These are phyloP conservation scores for Hozukius guyotensis DNA, from an alignment of 2,797 vertebrate genomes.

Conservation along the genomic window DNA sequence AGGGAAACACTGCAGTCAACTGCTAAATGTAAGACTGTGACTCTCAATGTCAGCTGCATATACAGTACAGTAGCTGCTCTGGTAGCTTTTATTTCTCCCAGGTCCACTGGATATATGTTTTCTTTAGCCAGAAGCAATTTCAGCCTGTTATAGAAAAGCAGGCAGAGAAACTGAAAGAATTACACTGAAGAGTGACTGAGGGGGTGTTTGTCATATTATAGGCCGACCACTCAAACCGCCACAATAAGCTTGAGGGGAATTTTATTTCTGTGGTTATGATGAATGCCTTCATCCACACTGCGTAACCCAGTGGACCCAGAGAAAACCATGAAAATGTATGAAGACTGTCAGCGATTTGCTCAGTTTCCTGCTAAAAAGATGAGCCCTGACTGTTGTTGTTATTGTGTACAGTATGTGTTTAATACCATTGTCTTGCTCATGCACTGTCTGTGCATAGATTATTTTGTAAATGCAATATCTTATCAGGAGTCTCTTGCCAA, in stretches of 20 bases:
- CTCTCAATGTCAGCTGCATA: conserved; percentile 6
- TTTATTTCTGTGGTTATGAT: conserved; percentile 66
- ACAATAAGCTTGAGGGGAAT: conserved; percentile 46
- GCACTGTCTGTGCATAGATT: neutral
- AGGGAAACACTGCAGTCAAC: conserved; percentile 33
- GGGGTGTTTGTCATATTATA: conserved; percentile 34
- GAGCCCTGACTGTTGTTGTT: neutral
- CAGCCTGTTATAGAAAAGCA: conserved; percentile 13
- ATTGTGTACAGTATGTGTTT: neutral
- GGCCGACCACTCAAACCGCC: conserved; percentile 33
- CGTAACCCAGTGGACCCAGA: conserved; percentile 22
- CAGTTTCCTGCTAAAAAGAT: conserved; percentile 37
- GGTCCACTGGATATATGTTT: neutral
- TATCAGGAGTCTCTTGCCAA: neutral
- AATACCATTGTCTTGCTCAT: neutral
- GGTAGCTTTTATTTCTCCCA: neutral
- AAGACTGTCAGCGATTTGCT: conserved; percentile 36
- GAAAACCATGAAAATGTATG: conserved; percentile 38
- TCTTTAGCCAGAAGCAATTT: conserved; percentile 3
- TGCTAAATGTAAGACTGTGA: neutral
- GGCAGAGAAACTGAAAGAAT: conserved; percentile 18
- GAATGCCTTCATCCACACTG: conserved; percentile 42
- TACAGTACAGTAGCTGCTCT: neutral
- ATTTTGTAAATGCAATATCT: neutral
- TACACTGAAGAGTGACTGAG: conserved; percentile 25